Evolutionary conservation across 2,888 invertebrate genomes (phyloP), one percentile per base, ranked within the genome.

Genomic region (Mesochorus sp.): DNA sequence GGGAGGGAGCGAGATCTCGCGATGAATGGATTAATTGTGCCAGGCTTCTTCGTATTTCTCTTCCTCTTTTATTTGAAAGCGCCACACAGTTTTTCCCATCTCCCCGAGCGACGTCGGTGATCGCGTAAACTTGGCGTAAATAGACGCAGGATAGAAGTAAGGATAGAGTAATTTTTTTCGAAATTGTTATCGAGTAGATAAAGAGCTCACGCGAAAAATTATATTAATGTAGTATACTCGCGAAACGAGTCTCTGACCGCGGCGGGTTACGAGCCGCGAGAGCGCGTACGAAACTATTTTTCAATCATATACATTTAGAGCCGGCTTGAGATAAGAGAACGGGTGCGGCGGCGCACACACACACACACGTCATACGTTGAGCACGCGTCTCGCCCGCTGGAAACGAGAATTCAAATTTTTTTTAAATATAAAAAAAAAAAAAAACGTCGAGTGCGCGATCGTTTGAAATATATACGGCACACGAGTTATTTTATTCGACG

Each of bases 21-120:
- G 86, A 88, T 88, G 88, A 88, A 88, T 88, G 88, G 85, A 82
- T 86, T 88, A 88, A 88, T 88, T 88, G 88, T 88, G 81, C 82
- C 75, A 57, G 61, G 75, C 79, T 76, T 80, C 72, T 76, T 72
- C 74, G 62, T 76, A 64, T 39, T 78, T 39, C 37, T 76, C 34
- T 34, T 57, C 72, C 68, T 55, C 42, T 55, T n/a, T 17, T 44
- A 17, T 59, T 34, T 17, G 19, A 44, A 49, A 34, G 37, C 62
- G 47, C 28, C 70, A 55, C 37, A n/a, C 59, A 44, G 44, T 53
- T 57, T 70, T 51, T 21, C 19, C 47, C 37, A 21, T 42, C n/a
- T n/a, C n/a, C n/a, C n/a, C 47, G 49, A 34, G 53, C 28, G 28
- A 62, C 70, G 49, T 62, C 37, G 34, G 42, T 19, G 24, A 55